Base-by-base conservation (phyloP, 2,888 invertebrate genomes). In the Mallateleia sp. region DNA sequence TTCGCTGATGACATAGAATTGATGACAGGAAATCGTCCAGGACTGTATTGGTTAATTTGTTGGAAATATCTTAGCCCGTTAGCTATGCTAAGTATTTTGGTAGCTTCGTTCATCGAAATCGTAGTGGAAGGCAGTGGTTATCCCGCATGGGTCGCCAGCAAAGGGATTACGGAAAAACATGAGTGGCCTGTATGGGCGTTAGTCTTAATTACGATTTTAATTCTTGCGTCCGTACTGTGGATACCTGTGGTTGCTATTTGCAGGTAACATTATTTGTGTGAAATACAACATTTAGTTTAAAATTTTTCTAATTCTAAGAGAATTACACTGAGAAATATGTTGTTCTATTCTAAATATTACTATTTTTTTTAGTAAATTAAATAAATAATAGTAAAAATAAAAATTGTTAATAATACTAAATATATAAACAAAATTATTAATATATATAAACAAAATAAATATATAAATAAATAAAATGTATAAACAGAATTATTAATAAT, bases 61-160 rank as follows among this genome's bases (percentile, higher is more conserved):
- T 99, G 99, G 99, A 98, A 99, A 95, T 99, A 98, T 94, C 95
- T 99, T 14, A 98, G 98, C 1, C 99, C 99, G 0, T 93, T 97
- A 80, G 98, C 98, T 0, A 98, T 99, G 98, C 95, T 98, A 42
- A 97, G 97, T 60, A 98, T 99, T 92, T 95, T 99, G 32, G 95
- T 97, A 32, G 98, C 98, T 0, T 98, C 98, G 52, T 97, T 98
- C 93, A 96, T 97, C 85, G 97, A 98, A 92, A 97, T 98, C 88
- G 96, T 97, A 0, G 96, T 97, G 5, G 97, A 97, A 71, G 98
- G 98, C 0, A 97, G 98, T 15, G 97, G 97, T 32, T 98, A 98
- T 94, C 97, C 97, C 50, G 98, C 98, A 0, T 98, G 98, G 98
- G 96, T 97, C 67, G 95, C 97, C 0, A 96, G 96, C 0, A 96